phyloP scores from a whole-genome alignment of 2,888 invertebrate species.

The Argyresthia albistria region DNA sequence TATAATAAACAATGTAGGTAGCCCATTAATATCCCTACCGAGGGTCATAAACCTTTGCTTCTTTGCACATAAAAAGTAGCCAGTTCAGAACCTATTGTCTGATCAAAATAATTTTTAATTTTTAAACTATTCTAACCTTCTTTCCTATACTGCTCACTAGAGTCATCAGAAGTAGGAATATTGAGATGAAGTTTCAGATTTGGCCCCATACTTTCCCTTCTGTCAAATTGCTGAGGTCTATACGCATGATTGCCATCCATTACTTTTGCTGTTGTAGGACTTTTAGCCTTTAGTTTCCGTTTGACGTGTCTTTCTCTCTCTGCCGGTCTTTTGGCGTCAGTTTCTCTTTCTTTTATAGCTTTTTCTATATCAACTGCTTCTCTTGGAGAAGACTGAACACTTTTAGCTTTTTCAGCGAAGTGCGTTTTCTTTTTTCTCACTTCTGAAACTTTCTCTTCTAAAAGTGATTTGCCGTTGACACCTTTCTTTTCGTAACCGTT shows the following conservation, averaged over 20 bases:
- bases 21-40: no score
- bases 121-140: constrained; percentile 34
- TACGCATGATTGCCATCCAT: constrained; percentile 40
- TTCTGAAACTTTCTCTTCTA: constrained; percentile 49
- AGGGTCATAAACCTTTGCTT: no score
- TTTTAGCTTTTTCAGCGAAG: constrained; percentile 60
- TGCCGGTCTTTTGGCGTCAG: constrained; percentile 43
- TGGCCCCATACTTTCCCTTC: constrained; percentile 64
- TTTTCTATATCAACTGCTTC: constrained; percentile 52
- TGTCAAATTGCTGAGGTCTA: constrained; percentile 52
- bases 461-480: constrained; percentile 38
- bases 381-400: constrained; percentile 52
- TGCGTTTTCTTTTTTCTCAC: constrained; percentile 60
- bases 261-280: constrained; percentile 48
- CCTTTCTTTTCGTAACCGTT: constrained; percentile 27
- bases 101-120: not conserved
- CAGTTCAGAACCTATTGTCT: no score
- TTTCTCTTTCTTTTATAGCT: constrained; percentile 47
- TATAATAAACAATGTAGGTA: no score
- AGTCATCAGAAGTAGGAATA: constrained; percentile 74
- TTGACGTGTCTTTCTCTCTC: constrained; percentile 63
- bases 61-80: no score
- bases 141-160: constrained; percentile 69
- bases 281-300: constrained; percentile 61
- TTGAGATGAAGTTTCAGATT: constrained; percentile 69